phyloP scores from a whole-genome alignment of 2,888 invertebrate genomes.

The Acleris holmiana region DNA sequence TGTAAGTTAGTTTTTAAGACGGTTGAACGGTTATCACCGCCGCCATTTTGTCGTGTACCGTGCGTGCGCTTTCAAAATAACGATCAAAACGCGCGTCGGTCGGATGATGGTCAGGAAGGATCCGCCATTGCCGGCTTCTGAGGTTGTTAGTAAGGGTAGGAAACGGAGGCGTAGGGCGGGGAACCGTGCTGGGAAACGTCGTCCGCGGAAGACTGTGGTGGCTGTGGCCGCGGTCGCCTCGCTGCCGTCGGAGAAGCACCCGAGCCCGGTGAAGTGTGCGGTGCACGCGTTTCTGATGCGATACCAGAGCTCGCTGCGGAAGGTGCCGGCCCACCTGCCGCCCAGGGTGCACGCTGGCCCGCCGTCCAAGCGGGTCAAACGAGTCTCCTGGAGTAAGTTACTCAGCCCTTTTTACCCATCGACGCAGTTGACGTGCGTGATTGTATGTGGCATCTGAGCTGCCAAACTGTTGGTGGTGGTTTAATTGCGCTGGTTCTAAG shows the following conservation, averaged over 20 bases:
- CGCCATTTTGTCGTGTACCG: slow-evolving; percentile 70
- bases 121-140: slow-evolving; percentile 46
- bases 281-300: slow-evolving; percentile 71
- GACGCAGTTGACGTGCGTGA: no score
- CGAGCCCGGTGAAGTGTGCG: slow-evolving; percentile 69
- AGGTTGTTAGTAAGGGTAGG: slow-evolving; percentile 57
- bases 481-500: no score
- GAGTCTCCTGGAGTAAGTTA: slow-evolving; percentile 79
- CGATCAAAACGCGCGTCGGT: slow-evolving; percentile 37
- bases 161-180: slow-evolving; percentile 62
- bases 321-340: slow-evolving; percentile 69
- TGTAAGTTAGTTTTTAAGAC: slow-evolving; percentile 50
- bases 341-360: slow-evolving; percentile 73
- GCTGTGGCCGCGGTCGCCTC: slow-evolving; percentile 40
- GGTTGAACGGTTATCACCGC: slow-evolving; percentile 40
- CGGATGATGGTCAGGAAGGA: slow-evolving; percentile 64
- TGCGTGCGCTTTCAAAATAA: slow-evolving; percentile 39
- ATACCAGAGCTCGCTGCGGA: slow-evolving; percentile 72
- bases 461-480: no score
- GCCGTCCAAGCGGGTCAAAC: slow-evolving; percentile 71
- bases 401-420: neutral
- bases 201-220: slow-evolving; percentile 55
- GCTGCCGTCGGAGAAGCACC: slow-evolving; percentile 41
- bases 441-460: no score
- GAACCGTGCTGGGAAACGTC: slow-evolving; percentile 58